Evolutionary conservation across 2,113 vertebrate genomes (phyloP).

Genomic region (Chaenocephalus aceratus): DNA sequence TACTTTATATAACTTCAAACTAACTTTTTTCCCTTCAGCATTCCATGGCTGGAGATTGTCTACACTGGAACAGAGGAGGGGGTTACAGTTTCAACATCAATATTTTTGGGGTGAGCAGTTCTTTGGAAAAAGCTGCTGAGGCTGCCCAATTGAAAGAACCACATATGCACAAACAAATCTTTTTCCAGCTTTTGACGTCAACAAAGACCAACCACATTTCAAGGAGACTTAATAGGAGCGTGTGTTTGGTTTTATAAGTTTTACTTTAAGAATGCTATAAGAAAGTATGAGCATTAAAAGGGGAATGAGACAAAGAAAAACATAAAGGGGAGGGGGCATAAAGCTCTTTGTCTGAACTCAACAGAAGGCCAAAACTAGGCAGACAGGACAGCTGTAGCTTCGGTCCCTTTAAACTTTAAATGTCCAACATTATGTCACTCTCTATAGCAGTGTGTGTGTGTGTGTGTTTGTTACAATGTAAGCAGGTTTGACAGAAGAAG

Average conservation of each 20-base stretch:
- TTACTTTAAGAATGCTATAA: slow-evolving; percentile 3
- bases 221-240: slow-evolving; percentile 20
- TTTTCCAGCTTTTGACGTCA: slow-evolving; percentile 43
- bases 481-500: slow-evolving; percentile 75
- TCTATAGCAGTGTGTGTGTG: slow-evolving; percentile 37
- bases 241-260: slow-evolving; percentile 12
- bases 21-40: slow-evolving; percentile 65
- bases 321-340: neutral
- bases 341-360: slow-evolving; percentile 66
- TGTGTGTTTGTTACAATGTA: slow-evolving; percentile 54
- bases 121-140: slow-evolving; percentile 52
- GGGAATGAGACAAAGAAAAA: slow-evolving; percentile 21
- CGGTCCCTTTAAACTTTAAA: slow-evolving; percentile 87
- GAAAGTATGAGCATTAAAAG: neutral
- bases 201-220: slow-evolving; percentile 22
- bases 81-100: slow-evolving; percentile 68
- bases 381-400: slow-evolving; percentile 79
- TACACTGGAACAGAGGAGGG: slow-evolving; percentile 51
- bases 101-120: slow-evolving; percentile 29
- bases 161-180: slow-evolving; percentile 54
- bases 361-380: slow-evolving; percentile 58
- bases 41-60: slow-evolving; percentile 57
- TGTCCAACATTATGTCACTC: slow-evolving; percentile 73
- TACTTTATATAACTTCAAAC: slow-evolving; percentile 67
- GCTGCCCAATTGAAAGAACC: slow-evolving; percentile 39